These are phyloP conservation scores for Myotis planiceps DNA, from an alignment of 2,797 vertebrate genomes.

Conservation along the genomic window DNA sequence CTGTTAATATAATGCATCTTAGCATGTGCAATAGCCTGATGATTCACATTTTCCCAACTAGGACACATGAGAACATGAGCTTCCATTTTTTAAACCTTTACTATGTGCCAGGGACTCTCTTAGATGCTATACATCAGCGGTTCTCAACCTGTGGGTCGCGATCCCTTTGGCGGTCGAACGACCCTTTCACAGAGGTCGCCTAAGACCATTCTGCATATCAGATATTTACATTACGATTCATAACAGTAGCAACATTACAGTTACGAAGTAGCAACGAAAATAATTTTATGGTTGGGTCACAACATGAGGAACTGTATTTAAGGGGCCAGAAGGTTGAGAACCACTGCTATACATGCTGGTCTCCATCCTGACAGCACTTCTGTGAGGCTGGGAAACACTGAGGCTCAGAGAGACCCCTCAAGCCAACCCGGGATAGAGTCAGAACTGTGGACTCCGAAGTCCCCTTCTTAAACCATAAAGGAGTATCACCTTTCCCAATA, in stretches of 20 bases:
- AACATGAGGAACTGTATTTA: too few relatives aligned
- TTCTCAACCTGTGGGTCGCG: too few relatives aligned
- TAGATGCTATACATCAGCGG: background rate
- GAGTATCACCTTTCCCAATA: background rate
- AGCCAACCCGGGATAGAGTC: too few relatives aligned
- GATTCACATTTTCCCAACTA: background rate
- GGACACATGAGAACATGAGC: background rate
- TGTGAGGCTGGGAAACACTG: background rate
- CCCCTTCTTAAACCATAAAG: background rate
- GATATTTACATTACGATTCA: too few relatives aligned
- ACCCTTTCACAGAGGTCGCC: too few relatives aligned
- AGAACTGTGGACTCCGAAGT: background rate
- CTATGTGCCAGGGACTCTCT: background rate
- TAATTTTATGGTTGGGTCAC: too few relatives aligned
- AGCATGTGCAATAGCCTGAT: background rate
- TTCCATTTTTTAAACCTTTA: background rate
- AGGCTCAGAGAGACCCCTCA: background rate
- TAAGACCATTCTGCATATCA: too few relatives aligned
- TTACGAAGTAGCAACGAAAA: too few relatives aligned
- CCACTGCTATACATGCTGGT: background rate
- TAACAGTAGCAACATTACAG: too few relatives aligned
- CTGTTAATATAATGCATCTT: background rate
- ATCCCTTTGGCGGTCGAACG: too few relatives aligned
- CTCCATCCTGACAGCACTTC: background rate
- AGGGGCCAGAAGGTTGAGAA: too few relatives aligned